Conservation (phyloP, 1,140 invertebrate genomes). For the Lycorma delicatula region DNA sequence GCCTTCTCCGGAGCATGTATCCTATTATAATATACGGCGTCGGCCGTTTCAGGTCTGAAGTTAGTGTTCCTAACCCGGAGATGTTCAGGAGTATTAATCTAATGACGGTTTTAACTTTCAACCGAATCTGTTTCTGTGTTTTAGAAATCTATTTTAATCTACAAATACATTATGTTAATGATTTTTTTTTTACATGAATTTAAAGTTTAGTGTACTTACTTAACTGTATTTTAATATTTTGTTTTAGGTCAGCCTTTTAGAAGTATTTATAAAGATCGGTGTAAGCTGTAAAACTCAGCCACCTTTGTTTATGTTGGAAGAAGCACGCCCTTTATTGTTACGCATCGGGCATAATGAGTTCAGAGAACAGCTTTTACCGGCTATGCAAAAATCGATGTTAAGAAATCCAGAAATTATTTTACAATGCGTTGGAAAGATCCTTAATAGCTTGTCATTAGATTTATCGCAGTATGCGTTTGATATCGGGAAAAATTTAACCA, state of each 20-base stretch:
- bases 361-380: conserved; percentile 63
- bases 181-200: conserved; percentile 19
- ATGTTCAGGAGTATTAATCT: too few species aligned
- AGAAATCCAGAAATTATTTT: conserved; percentile 88
- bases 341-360: conserved; percentile 64
- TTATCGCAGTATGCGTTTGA: conserved; percentile 70
- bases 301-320: conserved; percentile 53
- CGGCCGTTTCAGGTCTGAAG: too few species aligned
- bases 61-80: too few species aligned
- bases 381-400: conserved; percentile 86
- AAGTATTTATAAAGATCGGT: conserved; percentile 69
- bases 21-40: too few species aligned
- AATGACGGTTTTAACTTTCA: too few species aligned
- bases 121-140: too few species aligned
- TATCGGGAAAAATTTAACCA: conserved; percentile 71
- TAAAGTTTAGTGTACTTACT: too few species aligned
- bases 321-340: conserved; percentile 53
- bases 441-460: conserved; percentile 63
- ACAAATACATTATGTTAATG: conserved; percentile 21
- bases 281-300: conserved; percentile 73
- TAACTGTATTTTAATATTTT: too few species aligned
- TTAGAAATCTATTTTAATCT: not conserved
- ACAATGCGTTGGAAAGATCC: conserved; percentile 63
- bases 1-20: too few species aligned
- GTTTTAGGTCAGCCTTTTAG: conserved; percentile 52